Base-by-base conservation (phyloP, 2,888 invertebrate species). In the Conus canariensis region DNA sequence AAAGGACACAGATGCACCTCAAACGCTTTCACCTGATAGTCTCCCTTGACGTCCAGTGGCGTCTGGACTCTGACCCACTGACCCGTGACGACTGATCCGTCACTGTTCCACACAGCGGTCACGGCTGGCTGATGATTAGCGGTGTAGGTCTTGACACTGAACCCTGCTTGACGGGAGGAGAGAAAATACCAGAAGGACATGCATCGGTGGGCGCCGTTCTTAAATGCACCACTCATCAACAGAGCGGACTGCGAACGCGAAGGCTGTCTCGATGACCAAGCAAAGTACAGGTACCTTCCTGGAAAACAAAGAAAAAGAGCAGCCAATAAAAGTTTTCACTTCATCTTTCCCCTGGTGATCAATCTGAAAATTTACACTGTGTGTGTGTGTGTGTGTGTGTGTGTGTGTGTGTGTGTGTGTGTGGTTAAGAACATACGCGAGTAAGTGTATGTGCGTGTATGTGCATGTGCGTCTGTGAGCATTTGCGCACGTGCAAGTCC, bases 141-240 rank as follows among this genome's bases (percentile, higher is more conserved):
- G 82, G 82, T 56, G 82, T 83, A 58, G 56, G 12, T 19, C 10
- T 56, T 10, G 58, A 83, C 82, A 19, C 19, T 58, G 19, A 83
- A 58, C 56, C 22, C 58, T 1, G 16, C 82, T 10, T 83, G 22
- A 56, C 19, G 6, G 2, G 82, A n/a, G 22, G 82, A 83, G 22
- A 83, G 82, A 19, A 83, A 83, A 58, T 58, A 83, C 82, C 82
- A 83, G 82, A 83, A 83, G 22, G 58, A 56, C 58, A 83, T 10
- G 10, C 82, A 83, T 8, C 58, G 22, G 58, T 56, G 56, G 58
- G 8, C 56, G n/a, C 58, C 9, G 58, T 16, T 22, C 22, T 56
- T n/a, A 19, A 83, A 83, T 2, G 22, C 9, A 9, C 58, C 16
- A 19, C 82, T 83, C 19, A 83, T 16, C 56, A 83, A 22, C 56